These are phyloP conservation scores for Orussus abietinus DNA, from an alignment of 1,140 invertebrate species.

Conservation along the genomic window DNA sequence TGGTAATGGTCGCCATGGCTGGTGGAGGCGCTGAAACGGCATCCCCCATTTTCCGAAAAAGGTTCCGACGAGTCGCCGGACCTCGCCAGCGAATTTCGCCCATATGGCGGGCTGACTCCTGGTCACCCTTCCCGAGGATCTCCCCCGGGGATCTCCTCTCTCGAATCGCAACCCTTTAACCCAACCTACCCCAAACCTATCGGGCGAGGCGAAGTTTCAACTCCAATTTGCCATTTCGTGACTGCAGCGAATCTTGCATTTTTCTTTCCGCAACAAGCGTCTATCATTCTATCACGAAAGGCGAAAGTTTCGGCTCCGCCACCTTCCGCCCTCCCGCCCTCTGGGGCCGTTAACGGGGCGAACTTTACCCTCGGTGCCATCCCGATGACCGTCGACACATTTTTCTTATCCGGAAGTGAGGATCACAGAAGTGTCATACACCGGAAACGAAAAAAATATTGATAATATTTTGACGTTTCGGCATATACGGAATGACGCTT, in stretches of 20 bases:
- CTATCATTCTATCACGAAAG: slow-evolving; percentile 55
- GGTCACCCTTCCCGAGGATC: too few relatives aligned
- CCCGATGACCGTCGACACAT: slow-evolving; percentile 24
- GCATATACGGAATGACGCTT: too few relatives aligned
- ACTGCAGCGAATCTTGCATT: slow-evolving; percentile 56
- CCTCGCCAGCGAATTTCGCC: too few relatives aligned
- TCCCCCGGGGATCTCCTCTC: too few relatives aligned
- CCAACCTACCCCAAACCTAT: slow-evolving; percentile 37
- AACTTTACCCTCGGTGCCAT: slow-evolving; percentile 11
- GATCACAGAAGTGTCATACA: too few relatives aligned
- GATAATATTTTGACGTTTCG: too few relatives aligned
- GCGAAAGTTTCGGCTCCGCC: slow-evolving; percentile 40
- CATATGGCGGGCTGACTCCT: too few relatives aligned
- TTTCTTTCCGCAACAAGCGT: slow-evolving; percentile 55
- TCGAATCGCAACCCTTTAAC: slow-evolving; percentile 25
- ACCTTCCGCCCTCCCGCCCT: slow-evolving; percentile 25
- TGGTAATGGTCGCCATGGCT: too few relatives aligned
- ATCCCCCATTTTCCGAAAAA: background rate
- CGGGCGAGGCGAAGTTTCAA: slow-evolving; percentile 47
- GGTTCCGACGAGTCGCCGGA: too few relatives aligned
- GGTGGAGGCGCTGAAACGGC: background rate
- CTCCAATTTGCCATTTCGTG: slow-evolving; percentile 57
- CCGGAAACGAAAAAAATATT: too few relatives aligned
- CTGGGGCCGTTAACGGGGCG: background rate
- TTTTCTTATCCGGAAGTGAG: slow-evolving; percentile 22